A percentile compares a stretch with the other conserved stretches of the same genome.
These are phyloP conservation scores for Galaxias olidus DNA, from an alignment of 2,797 vertebrate genomes.

Conservation along the genomic window DNA sequence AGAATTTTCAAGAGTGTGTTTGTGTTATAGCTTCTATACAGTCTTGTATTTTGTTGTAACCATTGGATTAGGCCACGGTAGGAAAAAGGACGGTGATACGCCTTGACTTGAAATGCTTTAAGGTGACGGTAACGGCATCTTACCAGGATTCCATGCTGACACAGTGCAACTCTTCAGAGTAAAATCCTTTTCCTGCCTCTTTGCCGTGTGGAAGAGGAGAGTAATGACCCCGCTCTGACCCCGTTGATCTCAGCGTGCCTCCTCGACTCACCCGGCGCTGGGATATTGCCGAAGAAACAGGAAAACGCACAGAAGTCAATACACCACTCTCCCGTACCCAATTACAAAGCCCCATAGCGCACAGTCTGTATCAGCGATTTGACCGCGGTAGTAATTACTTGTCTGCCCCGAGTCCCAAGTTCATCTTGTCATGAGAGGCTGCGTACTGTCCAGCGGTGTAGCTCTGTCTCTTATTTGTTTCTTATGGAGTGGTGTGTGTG, in stretches of 20 bases:
- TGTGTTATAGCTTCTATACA: no score
- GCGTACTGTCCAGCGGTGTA: conserved; percentile 4
- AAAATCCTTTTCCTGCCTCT: conserved; percentile 13
- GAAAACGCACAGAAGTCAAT: conserved; percentile 55
- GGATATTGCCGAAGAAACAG: conserved; percentile 26
- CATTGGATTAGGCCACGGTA: no score
- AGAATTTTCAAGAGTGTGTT: no score
- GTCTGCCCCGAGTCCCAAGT: conserved; percentile 17
- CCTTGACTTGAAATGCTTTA: no score
- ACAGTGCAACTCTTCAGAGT: background rate
- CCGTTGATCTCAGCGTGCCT: conserved; percentile 20
- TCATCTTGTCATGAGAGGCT: conserved; percentile 16
- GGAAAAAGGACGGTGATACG: no score
- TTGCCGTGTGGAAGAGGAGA: conserved; percentile 2
- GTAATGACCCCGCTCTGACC: conserved; percentile 36
- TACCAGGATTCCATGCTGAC: background rate
- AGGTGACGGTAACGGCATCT: background rate
- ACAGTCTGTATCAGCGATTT: conserved; percentile 44
- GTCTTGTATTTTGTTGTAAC: no score
- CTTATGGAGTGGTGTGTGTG: background rate
- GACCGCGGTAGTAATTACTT: conserved; percentile 47
- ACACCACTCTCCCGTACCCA: conserved; percentile 44
- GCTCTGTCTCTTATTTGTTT: background rate
- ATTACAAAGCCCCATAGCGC: conserved; percentile 40
- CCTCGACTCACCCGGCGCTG: conserved; percentile 23